phyloP scores from a whole-genome alignment of 2,113 vertebrate genomes.

The Merops nubicus region DNA sequence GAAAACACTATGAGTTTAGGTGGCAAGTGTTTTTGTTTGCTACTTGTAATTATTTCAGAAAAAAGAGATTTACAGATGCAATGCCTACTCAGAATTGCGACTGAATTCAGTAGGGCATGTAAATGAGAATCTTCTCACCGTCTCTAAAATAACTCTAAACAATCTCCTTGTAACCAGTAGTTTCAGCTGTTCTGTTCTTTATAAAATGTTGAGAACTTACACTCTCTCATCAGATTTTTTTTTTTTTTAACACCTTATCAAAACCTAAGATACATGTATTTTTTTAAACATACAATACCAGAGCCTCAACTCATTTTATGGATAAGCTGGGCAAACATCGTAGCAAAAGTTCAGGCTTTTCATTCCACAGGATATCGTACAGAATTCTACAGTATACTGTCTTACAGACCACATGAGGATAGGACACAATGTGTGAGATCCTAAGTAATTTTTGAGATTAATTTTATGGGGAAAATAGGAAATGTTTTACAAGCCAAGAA shows the following conservation, averaged over 20 bases:
- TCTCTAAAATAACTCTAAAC: background rate
- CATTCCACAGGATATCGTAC: background rate
- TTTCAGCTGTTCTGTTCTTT: background rate
- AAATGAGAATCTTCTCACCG: background rate
- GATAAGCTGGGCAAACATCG: background rate
- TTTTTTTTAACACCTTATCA: background rate
- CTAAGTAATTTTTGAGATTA: background rate
- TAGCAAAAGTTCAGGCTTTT: background rate
- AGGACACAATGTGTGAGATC: background rate
- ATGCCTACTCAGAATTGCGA: background rate
- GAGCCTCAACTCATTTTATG: background rate
- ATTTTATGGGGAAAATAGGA: background rate
- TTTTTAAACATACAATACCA: background rate
- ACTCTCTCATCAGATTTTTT: background rate
- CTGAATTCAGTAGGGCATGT: background rate
- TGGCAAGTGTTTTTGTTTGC: background rate
- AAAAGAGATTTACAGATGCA: background rate
- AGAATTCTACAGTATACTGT: background rate
- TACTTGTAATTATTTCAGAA: background rate
- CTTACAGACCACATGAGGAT: background rate
- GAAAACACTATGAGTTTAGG: background rate
- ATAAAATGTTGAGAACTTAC: background rate
- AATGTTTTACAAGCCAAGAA: background rate
- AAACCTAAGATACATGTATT: accelerated
- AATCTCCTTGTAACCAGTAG: background rate